Evolutionary conservation across 2,113 vertebrate species (phyloP).

Genomic region (Tichodroma muraria): DNA sequence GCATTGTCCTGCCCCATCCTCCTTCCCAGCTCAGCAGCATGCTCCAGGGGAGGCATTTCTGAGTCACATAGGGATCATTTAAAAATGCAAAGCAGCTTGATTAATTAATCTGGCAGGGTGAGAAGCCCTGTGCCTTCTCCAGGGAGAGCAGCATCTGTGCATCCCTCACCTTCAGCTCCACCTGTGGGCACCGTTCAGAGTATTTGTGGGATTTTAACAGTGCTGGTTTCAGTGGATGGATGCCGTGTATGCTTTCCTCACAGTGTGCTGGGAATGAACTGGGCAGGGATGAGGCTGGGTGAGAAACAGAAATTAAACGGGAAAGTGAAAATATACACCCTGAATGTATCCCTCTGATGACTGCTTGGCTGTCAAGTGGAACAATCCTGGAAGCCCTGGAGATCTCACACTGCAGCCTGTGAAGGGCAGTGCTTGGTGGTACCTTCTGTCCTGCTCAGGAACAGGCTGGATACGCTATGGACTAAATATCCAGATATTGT

Average conservation of each 20-base stretch:
- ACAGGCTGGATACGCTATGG: fast-evolving
- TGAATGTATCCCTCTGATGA: background rate
- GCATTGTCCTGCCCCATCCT: background rate
- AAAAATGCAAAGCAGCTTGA: background rate
- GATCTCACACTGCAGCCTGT: background rate
- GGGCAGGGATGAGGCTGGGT: background rate
- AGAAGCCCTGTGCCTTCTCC: background rate
- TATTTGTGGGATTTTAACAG: background rate
- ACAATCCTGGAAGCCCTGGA: background rate
- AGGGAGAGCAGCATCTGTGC: background rate
- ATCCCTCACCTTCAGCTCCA: background rate
- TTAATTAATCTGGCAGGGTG: background rate
- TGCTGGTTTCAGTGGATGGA: background rate
- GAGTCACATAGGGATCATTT: background rate
- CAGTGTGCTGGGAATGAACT: background rate
- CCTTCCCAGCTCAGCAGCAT: background rate
- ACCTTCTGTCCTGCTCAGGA: background rate
- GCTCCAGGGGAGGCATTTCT: background rate
- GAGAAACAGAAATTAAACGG: background rate
- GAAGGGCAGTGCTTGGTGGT: background rate
- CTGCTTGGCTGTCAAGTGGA: background rate
- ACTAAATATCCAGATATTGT: background rate
- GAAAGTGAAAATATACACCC: background rate
- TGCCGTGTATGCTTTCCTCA: background rate
- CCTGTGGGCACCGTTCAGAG: background rate